phyloP scores from a whole-genome alignment of 1,140 invertebrate species.

The Choristoneura fumiferana region DNA sequence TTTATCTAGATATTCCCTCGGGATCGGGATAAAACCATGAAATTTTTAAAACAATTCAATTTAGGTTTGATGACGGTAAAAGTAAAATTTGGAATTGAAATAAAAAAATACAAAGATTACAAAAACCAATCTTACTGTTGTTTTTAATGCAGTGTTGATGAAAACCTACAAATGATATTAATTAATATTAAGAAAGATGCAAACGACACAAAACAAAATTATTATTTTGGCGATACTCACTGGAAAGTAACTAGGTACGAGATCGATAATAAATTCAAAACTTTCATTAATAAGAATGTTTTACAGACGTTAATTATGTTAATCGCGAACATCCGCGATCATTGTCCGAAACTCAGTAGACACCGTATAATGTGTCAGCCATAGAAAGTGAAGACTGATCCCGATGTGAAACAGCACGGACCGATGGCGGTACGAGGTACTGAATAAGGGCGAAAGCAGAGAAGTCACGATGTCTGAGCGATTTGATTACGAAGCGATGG shows the following conservation, averaged over 20 bases:
- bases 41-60: too few relatives aligned
- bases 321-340: slow-evolving; percentile 3
- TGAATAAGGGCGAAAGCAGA: slow-evolving; percentile 17
- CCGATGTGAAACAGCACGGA: slow-evolving; percentile 62
- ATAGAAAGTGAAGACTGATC: slow-evolving; percentile 66
- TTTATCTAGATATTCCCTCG: too few relatives aligned
- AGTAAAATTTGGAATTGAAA: too few relatives aligned
- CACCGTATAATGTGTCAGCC: slow-evolving; percentile 32
- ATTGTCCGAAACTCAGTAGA: slow-evolving; percentile 8
- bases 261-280: slow-evolving; percentile 8
- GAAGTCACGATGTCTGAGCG: slow-evolving; percentile 1
- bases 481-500: neutral
- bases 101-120: too few relatives aligned
- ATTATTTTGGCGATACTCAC: neutral
- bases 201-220: too few relatives aligned
- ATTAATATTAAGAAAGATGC: too few relatives aligned
- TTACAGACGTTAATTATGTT: slow-evolving; percentile 11
- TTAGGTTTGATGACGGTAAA: too few relatives aligned
- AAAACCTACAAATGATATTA: too few relatives aligned
- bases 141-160: too few relatives aligned
- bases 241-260: neutral
- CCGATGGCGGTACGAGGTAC: slow-evolving; percentile 23
- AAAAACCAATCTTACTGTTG: too few relatives aligned
- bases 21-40: too few relatives aligned
- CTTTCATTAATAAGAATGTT: slow-evolving; percentile 12